Evolutionary conservation across 2,888 invertebrate species (phyloP).

Genomic region (Drosophila rubida): DNA sequence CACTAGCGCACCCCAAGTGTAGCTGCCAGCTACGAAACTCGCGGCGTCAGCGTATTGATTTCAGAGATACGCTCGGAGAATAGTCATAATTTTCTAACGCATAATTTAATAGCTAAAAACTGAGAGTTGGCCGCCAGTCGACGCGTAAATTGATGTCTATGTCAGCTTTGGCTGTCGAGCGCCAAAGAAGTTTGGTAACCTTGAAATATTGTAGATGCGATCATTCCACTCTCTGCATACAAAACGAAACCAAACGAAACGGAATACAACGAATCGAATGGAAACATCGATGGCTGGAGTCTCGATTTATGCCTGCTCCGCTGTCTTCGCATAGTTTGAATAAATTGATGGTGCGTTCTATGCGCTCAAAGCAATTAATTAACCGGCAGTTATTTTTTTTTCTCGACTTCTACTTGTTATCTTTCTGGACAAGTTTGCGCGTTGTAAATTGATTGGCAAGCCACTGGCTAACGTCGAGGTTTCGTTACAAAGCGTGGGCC

Average conservation of each 20-base stretch:
- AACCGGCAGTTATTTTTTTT: conserved; percentile 53
- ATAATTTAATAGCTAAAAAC: conserved; percentile 33
- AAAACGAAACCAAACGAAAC: conserved; percentile 49
- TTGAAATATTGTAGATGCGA: conserved; percentile 77
- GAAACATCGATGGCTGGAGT: conserved; percentile 30
- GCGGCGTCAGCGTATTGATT: neutral
- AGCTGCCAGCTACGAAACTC: neutral
- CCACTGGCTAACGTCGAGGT: conserved; percentile 22
- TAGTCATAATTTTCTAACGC: conserved; percentile 16
- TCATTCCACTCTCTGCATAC: conserved; percentile 82
- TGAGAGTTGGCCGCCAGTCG: conserved; percentile 38
- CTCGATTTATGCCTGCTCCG: conserved; percentile 29
- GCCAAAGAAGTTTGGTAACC: conserved; percentile 63
- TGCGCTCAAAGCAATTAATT: conserved; percentile 71
- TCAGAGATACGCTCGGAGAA: neutral
- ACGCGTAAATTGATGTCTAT: conserved; percentile 37
- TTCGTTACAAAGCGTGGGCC: conserved; percentile 36
- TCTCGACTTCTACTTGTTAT: conserved; percentile 6
- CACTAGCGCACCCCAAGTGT: neutral
- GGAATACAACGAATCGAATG: conserved; percentile 1
- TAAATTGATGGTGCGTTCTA: conserved; percentile 67
- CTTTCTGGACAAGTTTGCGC: conserved; percentile 15
- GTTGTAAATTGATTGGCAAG: conserved; percentile 60
- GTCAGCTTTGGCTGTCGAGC: conserved; percentile 17
- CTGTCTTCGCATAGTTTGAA: conserved; percentile 54